Base-by-base conservation (phyloP, 1,140 invertebrate species). In the Spodoptera frugiperda region DNA sequence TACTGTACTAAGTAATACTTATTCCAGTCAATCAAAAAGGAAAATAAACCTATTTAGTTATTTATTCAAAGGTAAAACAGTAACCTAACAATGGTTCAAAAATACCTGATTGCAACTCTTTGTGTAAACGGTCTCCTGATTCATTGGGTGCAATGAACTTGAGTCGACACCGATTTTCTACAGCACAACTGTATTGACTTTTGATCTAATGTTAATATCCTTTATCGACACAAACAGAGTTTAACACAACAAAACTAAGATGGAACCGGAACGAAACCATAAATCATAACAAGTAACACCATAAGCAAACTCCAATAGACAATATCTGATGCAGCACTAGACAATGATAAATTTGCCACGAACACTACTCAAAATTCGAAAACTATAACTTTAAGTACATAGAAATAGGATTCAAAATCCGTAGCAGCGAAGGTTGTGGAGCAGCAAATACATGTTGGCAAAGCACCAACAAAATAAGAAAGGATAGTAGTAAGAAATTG, bases 241-340 rank as follows among this genome's bases (percentile, higher is more conserved):
- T 77, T 65, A 72, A 48, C 59, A 77, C 77, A 80, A 80, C 71
- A 81, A 81, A 78, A 79, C 75, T 79, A 75, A 80, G 59, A 81
- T 49, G 76, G 78, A 78, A 89, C 82, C 82, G 83, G 80, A 87
- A 87, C 79, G 76, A 87, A 88, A 76, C 48, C 87, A 89, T 89
- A 89, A 89, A 89, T 91, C 86, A 88, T 87, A 15, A 81, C 78
- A 83, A 85, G 82, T 78, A 85, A 82, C 79, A 85, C 82, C 80
- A 81, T 78, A 83, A 65, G 51, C 81, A 76, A 84, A 80, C 83
- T 83, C 63, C 84, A 77, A 86, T 86, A 87, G 84, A 85, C 86
- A 89, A 88, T 87, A 89, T 89, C 86, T 86, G 87, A 89, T 86
- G 81, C 57, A 76, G 76, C 68, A 82, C 81, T 82, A 63, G 68